Evolutionary conservation across 2,888 invertebrate species (phyloP).

Genomic region (Zygaena filipendulae): DNA sequence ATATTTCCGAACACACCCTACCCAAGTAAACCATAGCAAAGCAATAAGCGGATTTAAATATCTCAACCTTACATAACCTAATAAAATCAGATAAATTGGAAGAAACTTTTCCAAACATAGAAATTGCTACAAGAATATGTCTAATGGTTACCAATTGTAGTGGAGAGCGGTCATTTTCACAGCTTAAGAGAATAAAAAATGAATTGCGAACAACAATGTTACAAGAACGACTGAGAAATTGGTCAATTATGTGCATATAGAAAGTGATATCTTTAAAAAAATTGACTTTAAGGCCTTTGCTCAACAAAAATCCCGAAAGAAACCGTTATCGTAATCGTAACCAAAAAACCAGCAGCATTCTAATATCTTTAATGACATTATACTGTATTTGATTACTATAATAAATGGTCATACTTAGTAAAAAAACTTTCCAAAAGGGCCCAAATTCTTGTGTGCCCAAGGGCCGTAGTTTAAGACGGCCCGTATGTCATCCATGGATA

Average conservation of each 20-base stretch:
- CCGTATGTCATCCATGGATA: too few species aligned
- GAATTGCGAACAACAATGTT: conserved; percentile 9
- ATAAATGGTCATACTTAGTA: too few species aligned
- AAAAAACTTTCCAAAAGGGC: too few species aligned
- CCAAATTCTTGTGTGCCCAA: too few species aligned
- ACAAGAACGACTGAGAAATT: conserved; percentile 10
- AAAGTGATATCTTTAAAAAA: conserved; percentile 10
- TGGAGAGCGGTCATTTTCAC: conserved; percentile 11
- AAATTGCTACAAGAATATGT: conserved; percentile 12
- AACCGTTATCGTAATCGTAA: too few species aligned
- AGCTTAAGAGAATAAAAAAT: conserved; percentile 13
- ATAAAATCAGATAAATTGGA: conserved; percentile 10
- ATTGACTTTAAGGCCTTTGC: conserved; percentile 13
- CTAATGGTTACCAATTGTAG: conserved; percentile 11
- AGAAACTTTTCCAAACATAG: conserved; percentile 12
- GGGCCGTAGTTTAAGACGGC: too few species aligned
- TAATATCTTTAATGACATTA: too few species aligned
- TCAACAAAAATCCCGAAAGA: conserved; percentile 14
- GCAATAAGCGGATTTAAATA: too few species aligned
- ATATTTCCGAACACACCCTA: too few species aligned
- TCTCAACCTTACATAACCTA: conserved; percentile 7
- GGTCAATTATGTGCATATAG: conserved; percentile 14
- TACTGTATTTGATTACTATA: too few species aligned
- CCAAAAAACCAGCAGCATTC: too few species aligned
- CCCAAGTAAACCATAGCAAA: too few species aligned